phyloP scores from a whole-genome alignment of 2,888 invertebrate species.

The Tachystola acroxantha region DNA sequence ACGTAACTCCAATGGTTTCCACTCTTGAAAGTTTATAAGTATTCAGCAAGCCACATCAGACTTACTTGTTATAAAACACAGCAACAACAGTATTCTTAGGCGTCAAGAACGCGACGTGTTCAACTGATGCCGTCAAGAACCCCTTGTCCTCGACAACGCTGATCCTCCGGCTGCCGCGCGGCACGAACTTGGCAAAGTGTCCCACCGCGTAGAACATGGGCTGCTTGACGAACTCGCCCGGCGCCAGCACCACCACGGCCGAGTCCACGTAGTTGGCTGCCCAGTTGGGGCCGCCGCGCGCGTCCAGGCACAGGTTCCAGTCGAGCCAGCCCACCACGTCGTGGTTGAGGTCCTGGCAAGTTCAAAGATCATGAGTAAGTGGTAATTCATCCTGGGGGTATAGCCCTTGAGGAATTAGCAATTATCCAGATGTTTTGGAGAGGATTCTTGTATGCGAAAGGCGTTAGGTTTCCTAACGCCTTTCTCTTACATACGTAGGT shows the following conservation, averaged over 20 bases:
- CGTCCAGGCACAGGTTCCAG: conserved; percentile 91
- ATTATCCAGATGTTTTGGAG: too few relatives aligned
- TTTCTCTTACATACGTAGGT: too few relatives aligned
- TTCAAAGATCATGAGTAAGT: too few relatives aligned
- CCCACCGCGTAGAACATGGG: conserved; percentile 93
- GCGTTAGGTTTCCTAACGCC: too few relatives aligned
- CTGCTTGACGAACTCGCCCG: conserved; percentile 90
- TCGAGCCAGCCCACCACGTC: conserved; percentile 92
- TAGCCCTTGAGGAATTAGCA: too few relatives aligned
- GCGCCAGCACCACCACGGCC: conserved; percentile 76
- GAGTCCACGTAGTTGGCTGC: conserved; percentile 87
- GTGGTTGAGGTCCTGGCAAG: conserved; percentile 83
- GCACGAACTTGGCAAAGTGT: conserved; percentile 87
- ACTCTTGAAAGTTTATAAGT: too few relatives aligned
- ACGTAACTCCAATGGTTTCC: too few relatives aligned
- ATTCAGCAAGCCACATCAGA: too few relatives aligned
- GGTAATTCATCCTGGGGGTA: too few relatives aligned
- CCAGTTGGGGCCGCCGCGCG: conserved; percentile 89
- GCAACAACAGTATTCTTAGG: conserved; percentile 45
- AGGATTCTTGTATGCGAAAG: too few relatives aligned
- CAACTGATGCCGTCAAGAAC: conserved; percentile 16
- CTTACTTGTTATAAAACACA: conserved; percentile 57
- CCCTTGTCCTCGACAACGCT: conserved; percentile 18
- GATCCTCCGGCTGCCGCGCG: conserved; percentile 72
- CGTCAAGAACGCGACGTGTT: conserved; percentile 42